Conservation (phyloP, 2,888 invertebrate species). For the Glomeris marginata region DNA sequence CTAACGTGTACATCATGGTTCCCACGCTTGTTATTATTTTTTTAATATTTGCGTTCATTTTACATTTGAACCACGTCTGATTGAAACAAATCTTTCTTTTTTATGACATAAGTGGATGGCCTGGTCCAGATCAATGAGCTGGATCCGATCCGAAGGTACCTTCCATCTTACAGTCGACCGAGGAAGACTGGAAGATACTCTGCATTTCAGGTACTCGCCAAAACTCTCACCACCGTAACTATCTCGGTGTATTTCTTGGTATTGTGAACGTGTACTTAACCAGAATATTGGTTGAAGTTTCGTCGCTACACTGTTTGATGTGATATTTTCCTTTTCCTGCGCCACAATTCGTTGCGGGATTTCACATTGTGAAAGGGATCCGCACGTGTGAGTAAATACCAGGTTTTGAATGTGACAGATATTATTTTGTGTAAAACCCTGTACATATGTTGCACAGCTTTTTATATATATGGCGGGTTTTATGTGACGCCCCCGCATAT, state of each 20-base stretch:
- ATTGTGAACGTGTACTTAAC: too few species aligned
- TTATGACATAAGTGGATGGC: slow-evolving; percentile 47
- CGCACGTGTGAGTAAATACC: slow-evolving; percentile 10
- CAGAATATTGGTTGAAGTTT: too few species aligned
- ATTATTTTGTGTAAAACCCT: too few species aligned
- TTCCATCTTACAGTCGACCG: slow-evolving; percentile 91
- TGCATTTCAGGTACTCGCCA: slow-evolving; percentile 96
- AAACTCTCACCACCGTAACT: too few species aligned
- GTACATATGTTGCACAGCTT: too few species aligned
- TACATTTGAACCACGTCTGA: neutral
- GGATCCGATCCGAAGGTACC: slow-evolving; percentile 84
- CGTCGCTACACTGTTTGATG: neutral
- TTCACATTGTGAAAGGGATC: slow-evolving; percentile 2
- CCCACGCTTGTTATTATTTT: neutral
- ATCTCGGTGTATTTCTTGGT: too few species aligned
- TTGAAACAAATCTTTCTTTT: too few species aligned
- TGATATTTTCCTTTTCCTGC: slow-evolving; percentile 3
- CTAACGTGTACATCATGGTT: neutral
- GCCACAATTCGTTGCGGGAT: neutral
- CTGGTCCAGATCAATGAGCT: slow-evolving; percentile 85
- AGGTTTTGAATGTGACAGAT: too few species aligned
- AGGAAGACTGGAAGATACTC: slow-evolving; percentile 84
- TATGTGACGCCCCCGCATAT: too few species aligned
- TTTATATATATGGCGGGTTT: too few species aligned
- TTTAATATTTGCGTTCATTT: neutral